phyloP scores from a whole-genome alignment of 2,113 vertebrate species.

The Sturnus vulgaris region DNA sequence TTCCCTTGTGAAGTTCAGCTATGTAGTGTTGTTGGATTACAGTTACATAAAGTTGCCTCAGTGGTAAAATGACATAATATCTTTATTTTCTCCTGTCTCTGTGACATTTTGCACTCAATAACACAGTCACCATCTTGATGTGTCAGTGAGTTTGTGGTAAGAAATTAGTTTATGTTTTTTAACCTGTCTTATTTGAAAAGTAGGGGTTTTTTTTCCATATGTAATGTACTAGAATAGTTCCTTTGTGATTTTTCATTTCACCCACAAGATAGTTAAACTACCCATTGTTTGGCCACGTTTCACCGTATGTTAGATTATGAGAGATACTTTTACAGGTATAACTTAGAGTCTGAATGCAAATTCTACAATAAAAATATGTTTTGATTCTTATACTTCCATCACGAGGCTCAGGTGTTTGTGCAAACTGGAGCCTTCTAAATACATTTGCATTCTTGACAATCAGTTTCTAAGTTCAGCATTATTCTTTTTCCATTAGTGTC shows the following conservation, averaged over 20 bases:
- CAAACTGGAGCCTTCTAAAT: neutral
- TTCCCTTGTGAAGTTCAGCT: neutral
- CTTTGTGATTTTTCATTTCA: neutral
- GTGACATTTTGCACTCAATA: neutral
- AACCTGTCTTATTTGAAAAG: neutral
- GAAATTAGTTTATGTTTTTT: neutral
- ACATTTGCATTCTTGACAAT: neutral
- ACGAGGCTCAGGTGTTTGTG: neutral
- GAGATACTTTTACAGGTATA: neutral
- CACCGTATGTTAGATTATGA: neutral
- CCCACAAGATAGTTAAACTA: neutral
- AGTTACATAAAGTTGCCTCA: neutral
- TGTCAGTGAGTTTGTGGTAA: neutral
- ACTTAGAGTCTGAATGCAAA: neutral
- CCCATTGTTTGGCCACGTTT: neutral
- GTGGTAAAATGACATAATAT: neutral
- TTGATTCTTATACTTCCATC: neutral
- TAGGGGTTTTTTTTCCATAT: neutral
- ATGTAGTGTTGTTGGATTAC: neutral
- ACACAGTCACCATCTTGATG: neutral
- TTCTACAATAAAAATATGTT: neutral
- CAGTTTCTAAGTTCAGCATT: neutral
- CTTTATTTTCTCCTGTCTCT: neutral
- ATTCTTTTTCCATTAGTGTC: neutral
- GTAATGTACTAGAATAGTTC: neutral